Conservation (phyloP, 2,888 invertebrate species). For the Macaria liturata region DNA sequence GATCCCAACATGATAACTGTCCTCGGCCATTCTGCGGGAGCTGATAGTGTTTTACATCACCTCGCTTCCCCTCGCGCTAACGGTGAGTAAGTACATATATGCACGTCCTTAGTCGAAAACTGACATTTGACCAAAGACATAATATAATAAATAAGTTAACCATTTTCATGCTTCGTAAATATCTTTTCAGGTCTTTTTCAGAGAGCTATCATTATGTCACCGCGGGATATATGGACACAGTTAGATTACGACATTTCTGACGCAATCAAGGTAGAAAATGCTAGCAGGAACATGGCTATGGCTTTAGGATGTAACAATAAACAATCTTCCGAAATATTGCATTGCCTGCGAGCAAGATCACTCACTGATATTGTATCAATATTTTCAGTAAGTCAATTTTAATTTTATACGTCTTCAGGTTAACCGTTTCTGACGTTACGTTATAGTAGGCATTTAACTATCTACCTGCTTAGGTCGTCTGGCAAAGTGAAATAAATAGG, state of each 20-base stretch:
- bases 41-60: conserved; percentile 86
- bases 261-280: conserved; percentile 60
- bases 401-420: neutral
- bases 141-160: neutral
- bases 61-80: conserved; percentile 86
- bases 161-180: neutral
- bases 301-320: conserved; percentile 78
- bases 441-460: too few relatives aligned
- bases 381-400: conserved; percentile 52
- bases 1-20: conserved; percentile 90
- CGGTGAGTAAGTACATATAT: conserved; percentile 62
- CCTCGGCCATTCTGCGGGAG: conserved; percentile 92
- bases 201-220: conserved; percentile 87
- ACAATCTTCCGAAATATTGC: conserved; percentile 78
- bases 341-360: conserved; percentile 85
- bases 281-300: conserved; percentile 83
- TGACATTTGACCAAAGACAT: too few relatives aligned
- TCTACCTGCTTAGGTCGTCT: too few relatives aligned
- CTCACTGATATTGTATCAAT: conserved; percentile 83
- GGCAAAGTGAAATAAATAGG: too few relatives aligned
- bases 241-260: conserved; percentile 50
- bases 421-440: too few relatives aligned
- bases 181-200: conserved; percentile 82
- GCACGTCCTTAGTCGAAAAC: too few relatives aligned
- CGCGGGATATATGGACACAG: conserved; percentile 69